Base-by-base conservation (phyloP, 2,113 vertebrate species). In the Ceratotherium simum region DNA sequence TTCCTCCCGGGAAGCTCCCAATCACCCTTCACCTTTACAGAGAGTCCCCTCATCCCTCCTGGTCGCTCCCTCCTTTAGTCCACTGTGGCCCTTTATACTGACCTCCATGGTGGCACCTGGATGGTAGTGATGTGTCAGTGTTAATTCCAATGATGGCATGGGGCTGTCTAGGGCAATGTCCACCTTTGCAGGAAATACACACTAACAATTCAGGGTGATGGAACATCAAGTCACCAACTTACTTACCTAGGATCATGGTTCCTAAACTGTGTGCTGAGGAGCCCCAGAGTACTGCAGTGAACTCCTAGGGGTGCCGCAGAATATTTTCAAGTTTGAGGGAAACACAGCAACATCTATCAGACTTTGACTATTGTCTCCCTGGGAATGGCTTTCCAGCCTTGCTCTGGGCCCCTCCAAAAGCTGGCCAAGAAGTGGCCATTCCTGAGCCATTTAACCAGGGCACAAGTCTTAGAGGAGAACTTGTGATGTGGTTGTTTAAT, bases 101-200 rank as follows among this genome's bases (percentile, higher is more conserved):
- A 39, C 73, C 27, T 42, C n/a, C 65, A 4, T 0, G 0, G 48
- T 33, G 67, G 18, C 60, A 4, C 3, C 12, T 48, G 46, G 21
- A 31, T 0, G 21, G 51, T 16, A 2, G 69, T 6, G n/a, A 56
- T 3, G 17, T 2, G 3, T 14, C 62, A 4, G 6, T 3, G 23
- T 10, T 58, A 51, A 23, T 48, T 69, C 11, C 12, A 5, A 8
- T 5, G 21, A 36, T 10, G 21, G 25, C n/a, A 3, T 2, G 9
- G 27, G 67, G 10, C 7, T 18, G 2, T 27, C 88, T 12, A 17
- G 18, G n/a, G 72, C 17, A 2, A 8, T 8, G 27, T 4, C 36
- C 31, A 8, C 16, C 20, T 54, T 56, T 80, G 64, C 2, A 67
- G 85, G 54, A 58, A 73, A 64, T 2, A 46, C n/a, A 79, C n/a